Percentiles rank a stretch among this genome's conserved stretches.
phyloP scores from a whole-genome alignment of 2,797 vertebrate species.

The Chiroxiphia lanceolata region DNA sequence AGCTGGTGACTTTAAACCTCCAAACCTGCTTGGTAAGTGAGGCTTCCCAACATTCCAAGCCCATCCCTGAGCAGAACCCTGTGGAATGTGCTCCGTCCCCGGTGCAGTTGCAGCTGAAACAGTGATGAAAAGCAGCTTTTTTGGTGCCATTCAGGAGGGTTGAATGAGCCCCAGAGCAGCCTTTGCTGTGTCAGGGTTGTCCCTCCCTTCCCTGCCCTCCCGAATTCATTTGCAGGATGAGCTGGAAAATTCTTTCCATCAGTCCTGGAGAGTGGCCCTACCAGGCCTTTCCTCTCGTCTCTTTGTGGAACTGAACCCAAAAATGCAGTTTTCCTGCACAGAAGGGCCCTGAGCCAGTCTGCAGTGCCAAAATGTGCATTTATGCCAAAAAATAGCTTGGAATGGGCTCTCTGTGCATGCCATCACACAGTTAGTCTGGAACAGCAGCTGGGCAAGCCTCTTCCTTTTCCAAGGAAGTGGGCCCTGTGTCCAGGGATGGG shows the following conservation, averaged over 20 bases:
- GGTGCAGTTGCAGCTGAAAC: neutral
- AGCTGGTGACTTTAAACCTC: constrained; percentile 93
- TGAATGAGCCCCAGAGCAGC: neutral
- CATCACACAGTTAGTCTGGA: too few species aligned
- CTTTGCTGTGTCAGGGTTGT: neutral
- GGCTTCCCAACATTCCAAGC: neutral
- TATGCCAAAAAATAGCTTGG: neutral
- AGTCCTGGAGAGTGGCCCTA: neutral
- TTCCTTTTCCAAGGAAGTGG: neutral
- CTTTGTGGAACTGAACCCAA: neutral
- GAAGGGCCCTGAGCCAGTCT: neutral
- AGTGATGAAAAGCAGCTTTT: neutral
- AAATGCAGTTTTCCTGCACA: neutral
- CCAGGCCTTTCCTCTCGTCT: neutral
- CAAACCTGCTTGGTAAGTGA: constrained; percentile 93
- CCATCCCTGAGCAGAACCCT: neutral
- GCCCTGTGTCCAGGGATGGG: neutral
- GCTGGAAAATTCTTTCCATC: neutral
- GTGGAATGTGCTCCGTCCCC: neutral
- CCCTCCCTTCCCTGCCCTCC: neutral
- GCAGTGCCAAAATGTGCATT: neutral
- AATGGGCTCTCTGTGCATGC: rapidly evolving
- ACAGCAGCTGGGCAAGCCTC: neutral
- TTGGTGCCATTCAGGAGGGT: neutral
- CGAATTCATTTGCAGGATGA: neutral